Evolutionary conservation across 1,140 invertebrate genomes (phyloP), one percentile per base, ranked within the genome.

Genomic region (Brachionus manjavacas): DNA sequence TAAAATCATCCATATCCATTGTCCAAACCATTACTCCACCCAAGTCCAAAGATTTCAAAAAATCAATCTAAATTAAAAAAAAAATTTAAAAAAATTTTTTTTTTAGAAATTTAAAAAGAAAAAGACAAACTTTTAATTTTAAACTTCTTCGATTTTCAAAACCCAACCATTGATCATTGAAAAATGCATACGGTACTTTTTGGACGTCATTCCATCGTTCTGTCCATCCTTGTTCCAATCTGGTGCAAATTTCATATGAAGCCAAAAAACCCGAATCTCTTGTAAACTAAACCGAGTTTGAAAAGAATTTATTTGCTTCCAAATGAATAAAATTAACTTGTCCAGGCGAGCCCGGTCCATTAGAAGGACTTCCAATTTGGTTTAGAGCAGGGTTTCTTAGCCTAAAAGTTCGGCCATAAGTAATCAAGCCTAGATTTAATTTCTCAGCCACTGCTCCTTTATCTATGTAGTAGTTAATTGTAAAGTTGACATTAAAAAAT

Each of bases 21-120:
- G 95, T 96, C 96, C 96, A 98, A 0, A 96, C 93, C 95, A 98
- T 98, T 31, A 95, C 95, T 11, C 96, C 96, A 28, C 93, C 96
- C 87, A 93, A 97, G n/a, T 93, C 93, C 76, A 94, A 94, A 41
- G 94, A 92, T 86, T 95, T 96, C 41, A 98, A 91, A 95, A 95
- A 98, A 66, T 93, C 92, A 91, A 95, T 95, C 96, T 11, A 87
- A 25, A 35, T 35, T 7, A 35, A 7, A 6, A 35, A 35, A 35
- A 31, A 31, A 31, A 28, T 2, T 2, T 28, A 28, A 28, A 28
- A 28, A 28, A 31, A 86, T 70, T 1, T 87, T 87, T 39, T 35
- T 87, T 88, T 84, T 20, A 80, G 83, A 85, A 64, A 2, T 74
- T 16, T 4, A 23, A 41, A n/a, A 6, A 31, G 3, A 20, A 20